phyloP scores from a whole-genome alignment of 2,113 vertebrate species.

The Leuciscus idus region DNA sequence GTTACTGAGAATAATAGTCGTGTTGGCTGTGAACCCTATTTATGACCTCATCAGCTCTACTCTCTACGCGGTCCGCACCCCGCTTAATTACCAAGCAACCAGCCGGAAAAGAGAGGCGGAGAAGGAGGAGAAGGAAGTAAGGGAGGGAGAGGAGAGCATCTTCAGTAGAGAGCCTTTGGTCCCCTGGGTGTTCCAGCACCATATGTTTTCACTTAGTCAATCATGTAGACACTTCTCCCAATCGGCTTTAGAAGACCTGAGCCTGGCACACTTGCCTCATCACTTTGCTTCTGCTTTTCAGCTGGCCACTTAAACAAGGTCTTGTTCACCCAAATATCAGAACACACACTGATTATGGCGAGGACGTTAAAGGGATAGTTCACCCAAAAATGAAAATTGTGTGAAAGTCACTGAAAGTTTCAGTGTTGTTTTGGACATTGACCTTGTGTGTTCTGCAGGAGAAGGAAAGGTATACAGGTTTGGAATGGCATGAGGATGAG shows the following conservation, averaged over 20 bases:
- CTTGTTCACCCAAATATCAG: constrained; percentile 59
- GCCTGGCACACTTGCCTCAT: constrained; percentile 48
- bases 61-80: constrained; percentile 54
- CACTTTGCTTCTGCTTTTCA: constrained; percentile 58
- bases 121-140: not conserved
- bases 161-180: constrained; percentile 54
- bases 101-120: constrained; percentile 55
- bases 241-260: constrained; percentile 60
- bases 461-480: not conserved
- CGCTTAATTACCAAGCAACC: constrained; percentile 69
- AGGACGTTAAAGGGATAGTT: not conserved
- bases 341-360: not conserved
- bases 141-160: constrained; percentile 27
- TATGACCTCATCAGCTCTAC: constrained; percentile 56
- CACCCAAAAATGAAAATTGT: not conserved
- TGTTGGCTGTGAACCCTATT: constrained; percentile 49
- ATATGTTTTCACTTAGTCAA: constrained; percentile 77
- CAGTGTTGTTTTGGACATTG: too few relatives aligned
- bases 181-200: constrained; percentile 60
- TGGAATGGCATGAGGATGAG: not conserved
- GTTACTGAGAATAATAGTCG: constrained; percentile 23
- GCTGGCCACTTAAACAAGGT: constrained; percentile 63
- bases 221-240: constrained; percentile 70
- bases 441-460: too few relatives aligned
- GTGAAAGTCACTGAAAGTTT: too few relatives aligned